Percentiles rank a stretch among this genome's conserved stretches.
Conservation (phyloP, 2,797 vertebrate genomes). For the Triplophysa yarkandensis region DNA sequence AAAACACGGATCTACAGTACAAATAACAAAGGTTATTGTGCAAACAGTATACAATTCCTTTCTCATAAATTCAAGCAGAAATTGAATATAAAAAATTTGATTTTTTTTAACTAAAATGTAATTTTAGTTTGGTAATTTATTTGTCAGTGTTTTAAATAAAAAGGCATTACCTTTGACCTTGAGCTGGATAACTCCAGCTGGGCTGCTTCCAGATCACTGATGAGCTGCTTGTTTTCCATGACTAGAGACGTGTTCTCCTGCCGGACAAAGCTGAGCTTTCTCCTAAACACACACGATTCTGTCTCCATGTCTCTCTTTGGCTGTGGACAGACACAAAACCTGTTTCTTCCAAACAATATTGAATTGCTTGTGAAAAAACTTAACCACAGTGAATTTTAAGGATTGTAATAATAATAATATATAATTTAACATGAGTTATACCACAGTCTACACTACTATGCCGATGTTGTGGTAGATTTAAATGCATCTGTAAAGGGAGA, state of each 20-base stretch:
- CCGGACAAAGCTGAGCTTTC: constrained; percentile 70
- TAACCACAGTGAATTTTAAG: no score
- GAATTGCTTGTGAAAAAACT: not conserved
- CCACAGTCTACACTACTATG: no score
- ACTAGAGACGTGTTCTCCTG: constrained; percentile 74
- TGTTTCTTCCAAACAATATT: not conserved
- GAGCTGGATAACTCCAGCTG: constrained; percentile 76
- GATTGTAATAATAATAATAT: no score
- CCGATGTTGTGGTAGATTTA: no score
- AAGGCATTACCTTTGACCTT: constrained; percentile 65
- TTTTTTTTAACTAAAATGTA: not conserved
- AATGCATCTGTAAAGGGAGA: no score
- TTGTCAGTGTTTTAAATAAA: not conserved
- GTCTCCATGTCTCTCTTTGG: constrained; percentile 57
- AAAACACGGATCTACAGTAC: constrained; percentile 70
- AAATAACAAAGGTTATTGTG: not conserved
- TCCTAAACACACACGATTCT: constrained; percentile 71
- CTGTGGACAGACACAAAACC: constrained; percentile 16
- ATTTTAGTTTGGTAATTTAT: not conserved
- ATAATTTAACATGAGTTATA: no score
- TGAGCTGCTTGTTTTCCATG: constrained; percentile 76
- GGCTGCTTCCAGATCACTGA: constrained; percentile 71
- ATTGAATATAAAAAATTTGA: no score
- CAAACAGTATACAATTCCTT: not conserved
- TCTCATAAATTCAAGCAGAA: not conserved